A percentile compares a stretch with the other conserved stretches of the same genome.
These are phyloP conservation scores for Hypsopygia costalis DNA, from an alignment of 2,888 invertebrate species.

Conservation along the genomic window DNA sequence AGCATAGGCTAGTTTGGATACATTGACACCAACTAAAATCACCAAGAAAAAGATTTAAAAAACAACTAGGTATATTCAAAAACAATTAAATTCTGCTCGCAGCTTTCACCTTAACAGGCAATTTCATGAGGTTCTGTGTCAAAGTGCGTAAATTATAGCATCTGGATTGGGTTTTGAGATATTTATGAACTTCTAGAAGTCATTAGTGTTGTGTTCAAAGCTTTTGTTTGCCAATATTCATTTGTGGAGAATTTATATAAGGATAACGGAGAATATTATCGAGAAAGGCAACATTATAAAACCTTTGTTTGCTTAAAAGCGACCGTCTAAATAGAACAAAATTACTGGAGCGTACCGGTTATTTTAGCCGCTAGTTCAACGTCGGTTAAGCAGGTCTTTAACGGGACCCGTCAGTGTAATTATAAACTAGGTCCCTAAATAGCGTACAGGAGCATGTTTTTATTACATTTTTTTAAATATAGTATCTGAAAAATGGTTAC, in stretches of 20 bases:
- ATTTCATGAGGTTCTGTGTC: neutral
- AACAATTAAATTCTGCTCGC: neutral
- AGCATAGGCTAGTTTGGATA: no score
- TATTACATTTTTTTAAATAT: no score
- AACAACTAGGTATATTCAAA: no score
- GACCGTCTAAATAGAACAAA: neutral
- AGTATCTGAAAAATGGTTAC: no score
- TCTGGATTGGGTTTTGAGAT: neutral
- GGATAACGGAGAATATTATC: no score
- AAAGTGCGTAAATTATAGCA: slow-evolving; percentile 2
- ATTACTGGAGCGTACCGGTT: neutral
- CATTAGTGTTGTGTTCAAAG: neutral
- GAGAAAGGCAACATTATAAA: no score
- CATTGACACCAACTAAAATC: no score
- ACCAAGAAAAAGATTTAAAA: no score
- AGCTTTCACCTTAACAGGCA: neutral
- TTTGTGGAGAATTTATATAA: no score
- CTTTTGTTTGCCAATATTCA: neutral
- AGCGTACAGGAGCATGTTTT: no score
- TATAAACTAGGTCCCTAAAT: slow-evolving; percentile 11
- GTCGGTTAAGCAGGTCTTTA: neutral
- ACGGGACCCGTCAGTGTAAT: slow-evolving; percentile 1
- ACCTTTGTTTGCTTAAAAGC: no score
- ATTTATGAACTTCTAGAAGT: neutral
- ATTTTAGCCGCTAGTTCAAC: neutral